These are phyloP conservation scores for Pogonomyrmex barbatus DNA, from an alignment of 1,140 invertebrate species.

Conservation along the genomic window DNA sequence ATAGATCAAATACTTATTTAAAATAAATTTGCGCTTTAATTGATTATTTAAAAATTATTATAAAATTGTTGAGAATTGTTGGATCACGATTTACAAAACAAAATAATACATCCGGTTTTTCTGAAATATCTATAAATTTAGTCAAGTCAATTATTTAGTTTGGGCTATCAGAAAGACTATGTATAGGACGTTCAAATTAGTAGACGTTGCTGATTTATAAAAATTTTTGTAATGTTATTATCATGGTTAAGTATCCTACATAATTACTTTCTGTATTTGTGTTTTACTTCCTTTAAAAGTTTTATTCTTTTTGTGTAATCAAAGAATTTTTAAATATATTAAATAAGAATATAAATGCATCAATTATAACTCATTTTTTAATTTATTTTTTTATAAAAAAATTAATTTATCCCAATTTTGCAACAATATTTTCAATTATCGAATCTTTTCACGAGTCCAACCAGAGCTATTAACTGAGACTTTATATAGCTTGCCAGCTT, in stretches of 20 bases:
- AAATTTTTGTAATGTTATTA: no score
- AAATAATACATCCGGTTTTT: no score
- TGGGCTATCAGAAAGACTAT: no score
- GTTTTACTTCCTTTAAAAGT: no score
- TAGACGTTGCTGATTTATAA: no score
- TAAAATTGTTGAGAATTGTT: no score
- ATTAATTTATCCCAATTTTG: slow-evolving; percentile 6
- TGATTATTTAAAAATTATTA: not conserved
- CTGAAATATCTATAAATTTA: no score
- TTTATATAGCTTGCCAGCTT: slow-evolving; percentile 46
- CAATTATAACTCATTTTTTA: not conserved
- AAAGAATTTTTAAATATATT: not conserved
- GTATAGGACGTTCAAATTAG: no score
- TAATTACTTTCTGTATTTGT: no score
- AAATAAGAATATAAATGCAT: not conserved
- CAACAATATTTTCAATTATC: slow-evolving; percentile 30
- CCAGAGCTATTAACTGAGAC: slow-evolving; percentile 9
- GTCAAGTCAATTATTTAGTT: no score
- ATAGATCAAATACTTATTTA: not conserved
- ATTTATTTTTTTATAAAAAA: not conserved
- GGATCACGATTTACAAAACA: no score
- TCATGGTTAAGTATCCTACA: no score
- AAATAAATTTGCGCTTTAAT: not conserved
- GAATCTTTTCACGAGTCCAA: not conserved
- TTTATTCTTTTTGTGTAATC: not conserved